Base-by-base conservation (phyloP, 2,113 vertebrate genomes). In the Lontra canadensis region DNA sequence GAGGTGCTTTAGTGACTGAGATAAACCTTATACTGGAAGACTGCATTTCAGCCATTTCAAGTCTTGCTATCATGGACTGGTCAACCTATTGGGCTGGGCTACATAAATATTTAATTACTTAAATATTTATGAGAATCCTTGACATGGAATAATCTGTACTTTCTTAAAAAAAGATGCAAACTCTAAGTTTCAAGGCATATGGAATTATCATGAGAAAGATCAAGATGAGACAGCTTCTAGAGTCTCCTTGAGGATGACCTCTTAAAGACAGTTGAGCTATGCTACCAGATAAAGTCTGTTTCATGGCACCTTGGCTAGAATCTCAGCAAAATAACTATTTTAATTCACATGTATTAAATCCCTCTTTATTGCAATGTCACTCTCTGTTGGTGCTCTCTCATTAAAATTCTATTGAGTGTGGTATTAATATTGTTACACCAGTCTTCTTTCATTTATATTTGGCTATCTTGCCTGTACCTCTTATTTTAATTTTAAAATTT, bases 1-100 rank as follows among this genome's bases (percentile, higher is more conserved):
- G 25, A 96, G 14, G 3, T 4, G 0, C 23, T 98, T 97, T 80
- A 95, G 29, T 93, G 82, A 52, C 36, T 96, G n/a, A 92, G 39
- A 95, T 6, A 97, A 90, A 49, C 8, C 78, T 90, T 84, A 61
- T 42, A 93, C 49, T 3, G 63, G n/a, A 93, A 91, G 63, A 92
- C 55, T 39, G 20, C 0, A 71, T 55, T 98, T 88, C 42, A 95
- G 69, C 69, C 59, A 96, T 94, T 79, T 63, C 83, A 73, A 39
- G 65, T 78, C 65, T 67, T 94, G 90, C 31, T 65, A 86, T 13
- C 69, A 47, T 55, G 63, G 26, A 7, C 76, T 42, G 89, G 67
- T 94, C 91, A 90, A 29, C 42, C 55, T 94, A 17, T 6, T 42
- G 6, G 44, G 23, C 65, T 36, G 18, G 86, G 4, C 2, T 94